A percentile compares a stretch with the other conserved stretches of the same genome.
Evolutionary conservation across 2,888 invertebrate species (phyloP).

Genomic region (Chrysomela aeneicollis): DNA sequence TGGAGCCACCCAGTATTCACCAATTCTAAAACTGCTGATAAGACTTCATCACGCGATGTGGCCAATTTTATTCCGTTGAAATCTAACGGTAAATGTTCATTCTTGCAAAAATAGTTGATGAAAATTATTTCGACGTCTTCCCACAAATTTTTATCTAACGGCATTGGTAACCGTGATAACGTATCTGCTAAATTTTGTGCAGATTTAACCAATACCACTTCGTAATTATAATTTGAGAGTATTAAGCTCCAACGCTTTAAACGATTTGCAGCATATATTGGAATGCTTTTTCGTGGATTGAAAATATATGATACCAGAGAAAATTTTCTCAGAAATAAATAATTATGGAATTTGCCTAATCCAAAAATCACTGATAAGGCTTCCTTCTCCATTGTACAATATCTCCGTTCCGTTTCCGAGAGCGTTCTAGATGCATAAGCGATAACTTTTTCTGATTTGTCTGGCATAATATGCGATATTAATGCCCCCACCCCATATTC

Average conservation of each 20-base stretch:
- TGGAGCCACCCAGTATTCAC: too few relatives aligned
- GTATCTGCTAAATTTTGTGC: neutral
- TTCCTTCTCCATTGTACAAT: slow-evolving; percentile 11
- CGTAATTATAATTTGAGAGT: too few relatives aligned
- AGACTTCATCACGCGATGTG: neutral
- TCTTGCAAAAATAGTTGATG: neutral
- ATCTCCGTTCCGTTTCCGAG: slow-evolving; percentile 4
- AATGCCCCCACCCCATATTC: slow-evolving; percentile 32
- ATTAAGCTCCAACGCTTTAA: neutral
- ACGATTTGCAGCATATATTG: neutral
- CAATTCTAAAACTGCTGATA: neutral
- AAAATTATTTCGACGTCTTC: neutral
- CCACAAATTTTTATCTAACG: neutral
- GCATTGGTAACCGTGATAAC: neutral
- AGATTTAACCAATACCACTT: too few relatives aligned
- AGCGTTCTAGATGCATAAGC: slow-evolving; percentile 15
- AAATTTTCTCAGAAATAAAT: neutral
- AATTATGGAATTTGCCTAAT: too few relatives aligned
- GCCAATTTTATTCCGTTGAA: neutral
- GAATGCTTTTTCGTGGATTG: neutral
- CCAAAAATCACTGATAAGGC: too few relatives aligned
- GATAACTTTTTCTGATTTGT: slow-evolving; percentile 8
- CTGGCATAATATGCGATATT: slow-evolving; percentile 33
- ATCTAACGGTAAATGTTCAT: neutral
- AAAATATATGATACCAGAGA: slow-evolving; percentile 8